phyloP scores from a whole-genome alignment of 1,140 invertebrate genomes.

The Heliconius eleuchia region DNA sequence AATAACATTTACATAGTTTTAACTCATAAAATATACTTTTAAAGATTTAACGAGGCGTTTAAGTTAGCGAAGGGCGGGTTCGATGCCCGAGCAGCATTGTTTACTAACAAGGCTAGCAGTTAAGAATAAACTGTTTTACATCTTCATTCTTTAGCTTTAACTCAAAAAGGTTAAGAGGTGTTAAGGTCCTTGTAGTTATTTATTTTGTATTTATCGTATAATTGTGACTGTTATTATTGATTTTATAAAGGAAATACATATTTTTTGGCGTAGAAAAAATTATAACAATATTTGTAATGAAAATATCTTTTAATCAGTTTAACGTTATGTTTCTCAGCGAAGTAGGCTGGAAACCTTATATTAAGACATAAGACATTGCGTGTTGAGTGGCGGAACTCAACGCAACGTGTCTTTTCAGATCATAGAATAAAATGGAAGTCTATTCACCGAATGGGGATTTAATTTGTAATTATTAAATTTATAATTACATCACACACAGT shows the following conservation, averaged over 20 bases:
- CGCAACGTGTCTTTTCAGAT: too few relatives aligned
- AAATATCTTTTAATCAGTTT: too few relatives aligned
- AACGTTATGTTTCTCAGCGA: too few relatives aligned
- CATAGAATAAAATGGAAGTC: too few relatives aligned
- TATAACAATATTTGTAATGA: too few relatives aligned
- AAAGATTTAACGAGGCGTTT: slow-evolving; percentile 20
- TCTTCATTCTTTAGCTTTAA: slow-evolving; percentile 33
- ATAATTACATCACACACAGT: too few relatives aligned
- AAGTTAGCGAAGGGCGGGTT: slow-evolving; percentile 29
- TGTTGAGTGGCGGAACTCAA: too few relatives aligned
- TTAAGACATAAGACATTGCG: too few relatives aligned
- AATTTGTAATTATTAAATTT: too few relatives aligned
- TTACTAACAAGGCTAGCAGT: slow-evolving; percentile 27
- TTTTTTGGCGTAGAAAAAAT: not conserved
- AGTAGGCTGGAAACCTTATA: too few relatives aligned
- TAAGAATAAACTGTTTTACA: slow-evolving; percentile 29
- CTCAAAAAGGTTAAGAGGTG: slow-evolving; percentile 17
- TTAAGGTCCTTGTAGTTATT: slow-evolving; percentile 2
- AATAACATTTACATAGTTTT: not conserved
- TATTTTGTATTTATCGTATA: not conserved
- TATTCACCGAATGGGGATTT: too few relatives aligned
- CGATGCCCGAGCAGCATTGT: slow-evolving; percentile 32
- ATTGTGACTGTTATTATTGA: not conserved
- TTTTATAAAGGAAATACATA: not conserved
- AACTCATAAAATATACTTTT: slow-evolving; percentile 18